Evolutionary conservation across 2,797 vertebrate genomes (phyloP), one percentile per base, ranked within the genome.

Genomic region (Pseudopleuronectes americanus): DNA sequence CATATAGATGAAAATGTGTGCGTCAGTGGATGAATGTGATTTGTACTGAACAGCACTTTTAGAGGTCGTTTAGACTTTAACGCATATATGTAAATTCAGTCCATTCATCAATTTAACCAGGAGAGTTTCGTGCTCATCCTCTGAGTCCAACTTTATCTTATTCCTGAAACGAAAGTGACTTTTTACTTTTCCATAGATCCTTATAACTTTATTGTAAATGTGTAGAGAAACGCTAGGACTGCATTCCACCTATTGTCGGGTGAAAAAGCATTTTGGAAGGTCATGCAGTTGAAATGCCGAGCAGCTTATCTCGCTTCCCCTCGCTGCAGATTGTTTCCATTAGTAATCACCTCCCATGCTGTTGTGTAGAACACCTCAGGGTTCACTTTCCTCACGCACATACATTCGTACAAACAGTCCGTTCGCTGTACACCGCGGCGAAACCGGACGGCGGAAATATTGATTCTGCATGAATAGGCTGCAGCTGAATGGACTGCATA

Each of bases 381-480:
- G 52, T 71, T 74, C 43, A 66, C 54, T 58, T 76, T 66, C 16
- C 12, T 60, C 52, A 41, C 61, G 48, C 38, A 28, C 33, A 68
- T 49, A 71, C 62, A 65, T 57, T 59, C 22, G n/a, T 22, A 69
- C 64, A 64, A 69, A 60, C 49, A 21, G 53, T 43, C 53, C 49
- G 53, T 23, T 48, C 28, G 4, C n/a, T 57, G 45, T 56, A 66
- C 54, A 48, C 66, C 48, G 59, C 56, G 55, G 57, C 64, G 55
- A 75, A 74, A 72, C 64, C 49, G 51, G 41, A 71, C 57, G 67
- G 56, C 72, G 73, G 53, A 69, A 64, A 60, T 74, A 89, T 84
- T 63, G 84, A 88, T 89, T 80, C 4, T 63, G 41, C 73, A 72
- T 77, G 73, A 77, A 79, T 83, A 76, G 77, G 76, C 66, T 31